Evolutionary conservation across 2,113 vertebrate species (phyloP), one percentile per base, ranked within the genome.

Genomic region (Engystomops pustulosus): DNA sequence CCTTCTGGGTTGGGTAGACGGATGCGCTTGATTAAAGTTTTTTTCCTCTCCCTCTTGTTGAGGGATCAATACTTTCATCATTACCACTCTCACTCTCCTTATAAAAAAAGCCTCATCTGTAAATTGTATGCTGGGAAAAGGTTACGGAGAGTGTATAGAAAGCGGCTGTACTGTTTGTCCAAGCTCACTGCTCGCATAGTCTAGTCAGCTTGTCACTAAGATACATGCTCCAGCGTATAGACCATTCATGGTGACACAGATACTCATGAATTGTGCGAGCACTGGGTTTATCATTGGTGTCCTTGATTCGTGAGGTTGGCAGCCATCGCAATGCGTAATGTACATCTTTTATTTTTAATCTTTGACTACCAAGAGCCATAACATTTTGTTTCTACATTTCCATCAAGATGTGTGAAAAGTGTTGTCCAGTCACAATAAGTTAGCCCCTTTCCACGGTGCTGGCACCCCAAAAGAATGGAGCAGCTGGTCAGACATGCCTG

Each of bases 61-160:
- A 14, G 41, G 41, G 25, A 84, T 84, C 81, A 8, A 84, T 84
- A 84, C 51, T 84, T 77, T 76, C 38, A 51, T 77, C 72, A 77
- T 77, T 84, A 84, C 44, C 51, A 25, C 72, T 68, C 58, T 77
- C 72, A 77, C 58, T 68, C 58, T 68, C 44, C 27, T 47, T 65
- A 74, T 65, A 83, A 83, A 62, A 49, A 65, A 25, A 1, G 0
- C n/a, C 67, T 32, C 51, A 45, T 75, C 38, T 72, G 47, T 41
- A 51, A n/a, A 55, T 11, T n/a, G 1, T 58, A 27, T n/a, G 49
- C 20, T 41, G 38, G 20, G 25, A 17, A 41, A 17, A 44, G 36
- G 36, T 76, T 60, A 83, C 34, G 3, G 18, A 45, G 60, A 65
- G 60, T 65, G 62, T 83, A 30, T 74, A 70, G 8, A 72, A 41